phyloP scores from a whole-genome alignment of 2,113 vertebrate species.

The Taurulus bubalis region DNA sequence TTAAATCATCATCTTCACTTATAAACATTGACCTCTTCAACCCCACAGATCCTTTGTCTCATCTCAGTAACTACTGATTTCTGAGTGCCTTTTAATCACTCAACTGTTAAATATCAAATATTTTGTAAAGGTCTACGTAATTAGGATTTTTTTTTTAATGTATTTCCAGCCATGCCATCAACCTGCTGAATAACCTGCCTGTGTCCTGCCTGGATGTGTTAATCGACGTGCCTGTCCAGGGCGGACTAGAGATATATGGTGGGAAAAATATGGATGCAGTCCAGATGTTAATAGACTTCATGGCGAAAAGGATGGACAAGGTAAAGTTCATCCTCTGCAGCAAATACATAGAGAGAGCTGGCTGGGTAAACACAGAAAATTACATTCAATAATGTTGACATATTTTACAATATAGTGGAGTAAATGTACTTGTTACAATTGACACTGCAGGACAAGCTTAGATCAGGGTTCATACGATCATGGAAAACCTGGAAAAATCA shows the following conservation, averaged over 20 bases:
- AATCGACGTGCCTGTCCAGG: constrained; percentile 88
- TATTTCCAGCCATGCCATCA: constrained; percentile 91
- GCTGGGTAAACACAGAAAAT: neutral
- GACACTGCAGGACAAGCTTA: neutral
- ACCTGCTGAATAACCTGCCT: constrained; percentile 96
- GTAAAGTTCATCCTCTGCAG: constrained; percentile 77
- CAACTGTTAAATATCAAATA: neutral
- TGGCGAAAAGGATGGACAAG: constrained; percentile 99
- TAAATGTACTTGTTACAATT: neutral
- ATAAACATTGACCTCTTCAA: neutral
- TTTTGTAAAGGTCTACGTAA: neutral
- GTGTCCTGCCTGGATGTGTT: constrained; percentile 94
- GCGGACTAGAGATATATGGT: constrained; percentile 85
- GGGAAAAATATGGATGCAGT: constrained; percentile 93
- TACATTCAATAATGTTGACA: neutral
- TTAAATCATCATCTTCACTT: neutral
- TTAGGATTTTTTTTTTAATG: constrained; percentile 1
- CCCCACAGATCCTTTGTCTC: neutral
- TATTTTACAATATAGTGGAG: neutral
- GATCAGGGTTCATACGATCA: too few species aligned
- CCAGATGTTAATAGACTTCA: constrained; percentile 92
- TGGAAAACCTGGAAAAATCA: too few species aligned
- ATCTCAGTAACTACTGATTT: neutral
- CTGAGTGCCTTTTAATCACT: neutral
- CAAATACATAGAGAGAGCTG: neutral